Base-by-base conservation (phyloP, 2,797 vertebrate genomes). In the Liparis tanakae region DNA sequence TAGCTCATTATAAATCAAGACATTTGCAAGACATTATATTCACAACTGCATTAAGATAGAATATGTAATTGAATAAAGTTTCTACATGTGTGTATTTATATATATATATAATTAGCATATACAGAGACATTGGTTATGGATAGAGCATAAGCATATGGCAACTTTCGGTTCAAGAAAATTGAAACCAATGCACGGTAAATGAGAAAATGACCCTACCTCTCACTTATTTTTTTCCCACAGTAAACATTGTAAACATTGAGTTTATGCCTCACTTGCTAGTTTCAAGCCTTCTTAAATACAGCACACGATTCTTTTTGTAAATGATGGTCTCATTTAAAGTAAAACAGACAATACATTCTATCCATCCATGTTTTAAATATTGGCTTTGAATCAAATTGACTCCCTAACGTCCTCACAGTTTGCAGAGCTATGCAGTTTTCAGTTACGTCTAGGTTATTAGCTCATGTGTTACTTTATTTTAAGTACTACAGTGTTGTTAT, bases 381-480 rank as follows among this genome's bases (percentile, higher is more conserved):
- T 13, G 10, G 34, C 59, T 46, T 34, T 43, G 25, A 75, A 66
- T 44, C 22, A 25, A 51, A 60, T 76, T 30, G n/a, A 62, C 25
- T 48, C 10, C 18, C 43, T 39, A 43, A 10, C 20, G 2, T 60
- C 44, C 41, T 61, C 34, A 3, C 55, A 55, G 9, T 65, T 30
- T 65, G 34, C 5, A 81, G 66, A 30, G 33, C 10, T 30, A 5
- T 66, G 74, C 34, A 70, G 46, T 48, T 85, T 74, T 48, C n/a
- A 37, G 20, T 77, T 59, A 69, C 48, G 73, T 82, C 7, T 9
- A n/a, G 44, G 53, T 71, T 63, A 72, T 56, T 14, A 30, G 25
- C 58, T 62, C 44, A 80, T 80, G 70, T 72, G 30, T 77, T 65
- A 55, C 56, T 68, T 33, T 65, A 59, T 60, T 68, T 33, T 33